Evolutionary conservation across 2,113 vertebrate species (phyloP).

Genomic region (Sula dactylatra): DNA sequence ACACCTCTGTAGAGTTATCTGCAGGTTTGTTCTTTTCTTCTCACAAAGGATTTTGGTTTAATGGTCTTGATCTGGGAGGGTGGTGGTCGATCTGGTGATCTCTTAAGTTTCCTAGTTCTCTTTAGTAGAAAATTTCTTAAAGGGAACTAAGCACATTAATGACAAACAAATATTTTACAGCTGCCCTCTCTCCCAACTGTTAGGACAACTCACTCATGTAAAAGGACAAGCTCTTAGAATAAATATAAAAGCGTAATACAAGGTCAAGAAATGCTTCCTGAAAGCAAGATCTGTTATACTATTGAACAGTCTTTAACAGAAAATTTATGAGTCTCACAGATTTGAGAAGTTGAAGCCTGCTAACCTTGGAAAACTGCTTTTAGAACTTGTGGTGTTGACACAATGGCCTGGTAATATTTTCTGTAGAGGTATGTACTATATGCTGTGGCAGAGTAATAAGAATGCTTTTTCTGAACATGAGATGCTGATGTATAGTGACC

Average conservation of each 20-base stretch:
- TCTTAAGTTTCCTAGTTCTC: not conserved
- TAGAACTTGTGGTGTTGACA: not conserved
- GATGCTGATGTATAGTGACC: not conserved
- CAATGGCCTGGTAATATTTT: not conserved
- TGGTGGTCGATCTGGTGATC: not conserved
- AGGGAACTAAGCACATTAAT: not conserved
- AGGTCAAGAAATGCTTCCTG: not conserved
- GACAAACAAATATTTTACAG: not conserved
- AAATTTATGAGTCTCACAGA: not conserved
- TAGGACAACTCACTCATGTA: not conserved
- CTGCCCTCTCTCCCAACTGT: not conserved
- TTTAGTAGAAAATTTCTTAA: not conserved
- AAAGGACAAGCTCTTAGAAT: not conserved
- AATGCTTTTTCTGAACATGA: not conserved
- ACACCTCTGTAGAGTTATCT: not conserved
- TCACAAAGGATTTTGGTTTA: not conserved
- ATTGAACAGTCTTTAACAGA: not conserved
- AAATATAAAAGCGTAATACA: not conserved
- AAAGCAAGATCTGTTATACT: not conserved
- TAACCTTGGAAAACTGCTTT: not conserved
- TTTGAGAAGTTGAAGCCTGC: not conserved
- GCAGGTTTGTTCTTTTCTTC: not conserved
- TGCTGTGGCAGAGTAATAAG: not conserved
- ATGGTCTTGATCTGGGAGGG: not conserved
- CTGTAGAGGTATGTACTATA: not conserved